phyloP scores from a whole-genome alignment of 1,140 invertebrate genomes.

The Monomorium pharaonis region DNA sequence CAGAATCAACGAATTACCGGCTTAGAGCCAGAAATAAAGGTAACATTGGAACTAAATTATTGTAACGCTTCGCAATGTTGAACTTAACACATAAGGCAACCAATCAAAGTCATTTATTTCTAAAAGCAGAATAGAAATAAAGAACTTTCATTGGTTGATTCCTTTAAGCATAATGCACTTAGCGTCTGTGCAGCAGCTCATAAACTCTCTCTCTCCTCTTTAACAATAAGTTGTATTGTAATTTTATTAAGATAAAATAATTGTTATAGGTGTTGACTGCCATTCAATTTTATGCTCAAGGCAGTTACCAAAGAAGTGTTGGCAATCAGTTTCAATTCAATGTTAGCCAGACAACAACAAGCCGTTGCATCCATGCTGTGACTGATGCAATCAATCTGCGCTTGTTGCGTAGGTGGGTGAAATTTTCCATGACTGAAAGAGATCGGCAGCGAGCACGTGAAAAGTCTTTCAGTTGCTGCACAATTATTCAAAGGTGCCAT shows the following conservation, averaged over 20 bases:
- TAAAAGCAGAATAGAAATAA: no score
- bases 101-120: no score
- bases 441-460: background rate
- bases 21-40: background rate
- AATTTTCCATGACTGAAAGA: background rate
- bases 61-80: background rate
- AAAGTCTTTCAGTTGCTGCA: background rate
- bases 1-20: background rate
- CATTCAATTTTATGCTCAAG: constrained; percentile 10
- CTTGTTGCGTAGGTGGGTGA: constrained; percentile 1
- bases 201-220: no score
- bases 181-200: no score
- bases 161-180: no score
- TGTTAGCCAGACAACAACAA: constrained; percentile 6
- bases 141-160: no score
- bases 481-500: background rate
- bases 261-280: background rate
- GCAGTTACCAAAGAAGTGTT: constrained; percentile 2
- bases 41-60: background rate
- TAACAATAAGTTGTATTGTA: no score
- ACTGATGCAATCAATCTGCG: background rate
- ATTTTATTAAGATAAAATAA: background rate
- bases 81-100: no score
- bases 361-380: background rate
- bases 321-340: background rate